Evolutionary conservation across 2,113 vertebrate genomes (phyloP), one percentile per base, ranked within the genome.

Genomic region (Coregonus clupeaformis): DNA sequence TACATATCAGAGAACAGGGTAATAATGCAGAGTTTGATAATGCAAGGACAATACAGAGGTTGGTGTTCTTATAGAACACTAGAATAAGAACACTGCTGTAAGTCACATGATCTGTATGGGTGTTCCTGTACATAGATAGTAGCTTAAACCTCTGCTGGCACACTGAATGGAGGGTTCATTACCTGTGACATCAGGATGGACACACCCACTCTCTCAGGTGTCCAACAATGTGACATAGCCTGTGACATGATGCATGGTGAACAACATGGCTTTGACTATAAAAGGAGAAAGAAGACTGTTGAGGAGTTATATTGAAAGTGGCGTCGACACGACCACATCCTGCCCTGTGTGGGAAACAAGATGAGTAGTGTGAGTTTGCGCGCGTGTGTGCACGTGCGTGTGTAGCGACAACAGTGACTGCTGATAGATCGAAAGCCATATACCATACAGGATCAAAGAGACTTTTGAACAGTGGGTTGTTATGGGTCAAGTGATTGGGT

Each of bases 251-350:
- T 72, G 68, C 66, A 52, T 18, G 49, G 13, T 5, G 49, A 52
- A 52, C 71, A 12, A 66, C 69, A 57, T 72, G 18, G 57, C 32
- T 77, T 88, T 91, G 81, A 91, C 90, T 91, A 90, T 91, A 91
- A 89, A 92, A 91, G 91, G 91, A 90, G 75, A 85, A 66, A 82
- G 20, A 32, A 42, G 69, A 36, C 79, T 80, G 79, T 82, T 82
- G 77, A 82, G 22, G 67, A 88, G 87, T 82, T 89, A 89, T 85
- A 87, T 87, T 90, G 84, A 87, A 91, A 86, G 82, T 74, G 73
- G 73, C 49, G 77, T 83, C 74, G 82, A 74, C 81, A 81, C 76
- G 77, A 91, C 91, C 91, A 91, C 91, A 91, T 92, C 91, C 91
- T 91, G 91, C 82, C 62, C 29, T 78, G 75, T 79, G 71, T 80